Evolutionary conservation across 92 coral and sea anemone genomes (phyloP).

Genomic region (Nematostella vectensis): DNA sequence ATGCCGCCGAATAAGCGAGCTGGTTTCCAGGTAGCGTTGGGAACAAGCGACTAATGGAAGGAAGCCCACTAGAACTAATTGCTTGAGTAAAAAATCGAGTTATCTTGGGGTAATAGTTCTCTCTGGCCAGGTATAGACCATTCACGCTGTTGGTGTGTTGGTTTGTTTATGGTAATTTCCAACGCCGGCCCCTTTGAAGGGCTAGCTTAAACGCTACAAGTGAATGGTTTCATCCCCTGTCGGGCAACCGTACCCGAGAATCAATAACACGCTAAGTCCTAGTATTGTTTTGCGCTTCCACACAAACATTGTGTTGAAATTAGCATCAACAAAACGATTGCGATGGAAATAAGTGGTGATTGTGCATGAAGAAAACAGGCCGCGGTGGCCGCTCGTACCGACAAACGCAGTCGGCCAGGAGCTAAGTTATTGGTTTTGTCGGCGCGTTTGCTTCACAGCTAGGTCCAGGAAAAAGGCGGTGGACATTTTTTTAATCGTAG

Average conservation of each 20-base stretch:
- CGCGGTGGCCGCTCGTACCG: no score
- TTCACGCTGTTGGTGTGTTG: constrained; percentile 12
- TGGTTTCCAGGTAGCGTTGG: background rate
- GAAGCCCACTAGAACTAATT: no score
- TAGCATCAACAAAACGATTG: constrained; percentile 80
- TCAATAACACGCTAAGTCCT: constrained; percentile 54
- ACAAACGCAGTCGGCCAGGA: background rate
- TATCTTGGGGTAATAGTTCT: no score
- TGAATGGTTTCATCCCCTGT: constrained; percentile 25
- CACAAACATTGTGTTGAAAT: constrained; percentile 69
- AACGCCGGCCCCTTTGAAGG: constrained; percentile 36
- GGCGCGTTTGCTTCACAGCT: constrained; percentile 91
- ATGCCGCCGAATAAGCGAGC: background rate
- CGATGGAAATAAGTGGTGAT: constrained; percentile 73
- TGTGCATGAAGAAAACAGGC: constrained; percentile 54
- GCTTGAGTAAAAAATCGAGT: no score
- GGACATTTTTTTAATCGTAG: background rate
- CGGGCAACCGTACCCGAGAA: constrained; percentile 21
- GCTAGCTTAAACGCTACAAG: constrained; percentile 8
- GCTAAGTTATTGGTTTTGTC: background rate
- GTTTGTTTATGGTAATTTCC: constrained; percentile 30
- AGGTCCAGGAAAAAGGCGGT: constrained; percentile 30
- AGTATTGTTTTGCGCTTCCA: constrained; percentile 48
- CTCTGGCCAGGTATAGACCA: constrained; percentile 14
- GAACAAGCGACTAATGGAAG: no score